Evolutionary conservation across 2,113 vertebrate species (phyloP).

Genomic region (Hymenochirus boettgeri): DNA sequence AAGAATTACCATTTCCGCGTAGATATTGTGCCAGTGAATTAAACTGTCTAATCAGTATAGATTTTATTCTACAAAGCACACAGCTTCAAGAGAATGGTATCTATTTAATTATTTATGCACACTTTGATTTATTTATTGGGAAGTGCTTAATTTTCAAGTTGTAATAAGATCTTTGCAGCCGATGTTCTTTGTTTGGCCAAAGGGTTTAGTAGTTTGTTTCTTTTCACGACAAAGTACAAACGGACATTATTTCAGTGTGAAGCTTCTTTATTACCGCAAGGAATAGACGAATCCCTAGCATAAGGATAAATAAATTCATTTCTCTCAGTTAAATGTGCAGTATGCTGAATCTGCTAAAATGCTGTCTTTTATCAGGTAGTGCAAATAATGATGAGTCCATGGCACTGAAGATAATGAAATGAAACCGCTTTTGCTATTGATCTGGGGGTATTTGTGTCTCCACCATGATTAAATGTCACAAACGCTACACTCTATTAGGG

Average conservation of each 20-base stretch:
- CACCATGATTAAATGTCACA: constrained; percentile 53
- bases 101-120: constrained; percentile 1
- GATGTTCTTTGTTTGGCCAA: not conserved
- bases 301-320: constrained; percentile 64
- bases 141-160: constrained; percentile 1
- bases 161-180: not conserved
- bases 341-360: constrained; percentile 54
- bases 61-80: not conserved
- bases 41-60: not conserved
- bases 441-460: constrained; percentile 60
- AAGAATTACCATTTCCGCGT: not conserved
- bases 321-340: constrained; percentile 65
- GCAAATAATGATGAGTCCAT: constrained; percentile 68
- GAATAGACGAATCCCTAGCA: constrained; percentile 57
- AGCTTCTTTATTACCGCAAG: constrained; percentile 51
- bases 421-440: constrained; percentile 59
- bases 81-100: not conserved
- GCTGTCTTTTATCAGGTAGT: constrained; percentile 61
- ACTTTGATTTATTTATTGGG: not conserved
- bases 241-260: constrained; percentile 24
- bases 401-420: constrained; percentile 61
- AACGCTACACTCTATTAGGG: constrained; percentile 53
- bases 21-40: not conserved
- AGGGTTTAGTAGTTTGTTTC: constrained; percentile 23
- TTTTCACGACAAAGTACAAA: constrained; percentile 22